These are phyloP conservation scores for Apocheima hispidaria DNA, from an alignment of 2,888 invertebrate species.

Conservation along the genomic window DNA sequence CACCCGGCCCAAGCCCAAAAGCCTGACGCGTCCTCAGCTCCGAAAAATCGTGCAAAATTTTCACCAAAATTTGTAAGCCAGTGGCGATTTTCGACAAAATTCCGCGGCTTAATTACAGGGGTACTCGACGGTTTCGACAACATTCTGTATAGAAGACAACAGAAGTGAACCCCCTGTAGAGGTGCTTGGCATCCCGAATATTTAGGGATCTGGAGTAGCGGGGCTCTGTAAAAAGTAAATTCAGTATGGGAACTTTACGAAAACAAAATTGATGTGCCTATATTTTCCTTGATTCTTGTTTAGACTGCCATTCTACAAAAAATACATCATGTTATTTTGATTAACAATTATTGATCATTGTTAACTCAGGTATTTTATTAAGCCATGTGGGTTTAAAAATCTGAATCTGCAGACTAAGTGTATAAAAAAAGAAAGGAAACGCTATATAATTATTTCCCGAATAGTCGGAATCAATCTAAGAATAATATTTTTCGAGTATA, in stretches of 20 bases:
- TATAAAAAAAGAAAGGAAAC: no score
- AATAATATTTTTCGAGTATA: no score
- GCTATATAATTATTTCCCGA: no score
- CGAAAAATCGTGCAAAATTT: constrained; percentile 7
- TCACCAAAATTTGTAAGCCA: constrained; percentile 31
- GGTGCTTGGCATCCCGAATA: constrained; percentile 47
- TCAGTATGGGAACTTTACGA: constrained; percentile 15
- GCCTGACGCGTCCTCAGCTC: not conserved
- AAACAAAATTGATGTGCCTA: not conserved
- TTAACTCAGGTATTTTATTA: no score
- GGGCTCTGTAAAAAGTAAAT: not conserved
- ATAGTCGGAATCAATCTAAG: no score
- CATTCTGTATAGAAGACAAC: constrained; percentile 35
- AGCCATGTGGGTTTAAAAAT: no score
- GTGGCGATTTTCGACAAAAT: constrained; percentile 35
- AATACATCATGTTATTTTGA: no score
- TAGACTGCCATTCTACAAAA: no score
- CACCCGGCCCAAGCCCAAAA: not conserved
- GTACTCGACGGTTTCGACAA: constrained; percentile 34
- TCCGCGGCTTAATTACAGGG: constrained; percentile 43
- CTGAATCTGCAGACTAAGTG: no score
- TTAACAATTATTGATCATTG: no score
- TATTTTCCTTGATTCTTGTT: not conserved
- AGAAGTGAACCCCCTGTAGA: constrained; percentile 38
- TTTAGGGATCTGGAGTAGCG: constrained; percentile 36